phyloP scores from a whole-genome alignment of 2,797 vertebrate genomes.

The Cuniculus paca region DNA sequence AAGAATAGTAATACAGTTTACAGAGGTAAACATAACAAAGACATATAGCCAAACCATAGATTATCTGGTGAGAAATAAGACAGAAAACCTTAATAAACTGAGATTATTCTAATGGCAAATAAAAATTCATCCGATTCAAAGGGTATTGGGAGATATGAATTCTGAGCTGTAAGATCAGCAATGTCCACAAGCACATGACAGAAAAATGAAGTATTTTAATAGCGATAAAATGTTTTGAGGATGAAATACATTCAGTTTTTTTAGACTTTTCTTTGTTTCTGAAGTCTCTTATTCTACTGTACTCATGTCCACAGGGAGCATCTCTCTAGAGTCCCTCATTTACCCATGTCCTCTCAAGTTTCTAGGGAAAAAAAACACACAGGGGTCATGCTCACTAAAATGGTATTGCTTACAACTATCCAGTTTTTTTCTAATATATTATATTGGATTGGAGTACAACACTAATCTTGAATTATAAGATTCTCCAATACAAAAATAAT shows the following conservation, averaged over 20 bases:
- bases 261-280: neutral
- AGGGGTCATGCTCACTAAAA: neutral
- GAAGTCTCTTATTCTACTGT: neutral
- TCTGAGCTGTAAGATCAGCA: neutral
- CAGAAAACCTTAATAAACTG: neutral
- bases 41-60: neutral
- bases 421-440: neutral
- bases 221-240: neutral
- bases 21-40: neutral
- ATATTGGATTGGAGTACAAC: neutral
- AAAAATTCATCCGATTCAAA: neutral
- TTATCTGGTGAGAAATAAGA: neutral
- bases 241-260: neutral
- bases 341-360: neutral
- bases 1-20: constrained; percentile 8
- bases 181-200: neutral
- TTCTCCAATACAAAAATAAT: neutral
- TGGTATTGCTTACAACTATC: neutral
- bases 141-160: neutral
- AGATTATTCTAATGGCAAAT: neutral
- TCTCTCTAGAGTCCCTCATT: neutral
- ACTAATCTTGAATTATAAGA: neutral
- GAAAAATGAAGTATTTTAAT: neutral
- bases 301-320: neutral
- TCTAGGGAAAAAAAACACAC: neutral